phyloP scores from a whole-genome alignment of 2,113 vertebrate genomes.

The Desmodus rotundus region DNA sequence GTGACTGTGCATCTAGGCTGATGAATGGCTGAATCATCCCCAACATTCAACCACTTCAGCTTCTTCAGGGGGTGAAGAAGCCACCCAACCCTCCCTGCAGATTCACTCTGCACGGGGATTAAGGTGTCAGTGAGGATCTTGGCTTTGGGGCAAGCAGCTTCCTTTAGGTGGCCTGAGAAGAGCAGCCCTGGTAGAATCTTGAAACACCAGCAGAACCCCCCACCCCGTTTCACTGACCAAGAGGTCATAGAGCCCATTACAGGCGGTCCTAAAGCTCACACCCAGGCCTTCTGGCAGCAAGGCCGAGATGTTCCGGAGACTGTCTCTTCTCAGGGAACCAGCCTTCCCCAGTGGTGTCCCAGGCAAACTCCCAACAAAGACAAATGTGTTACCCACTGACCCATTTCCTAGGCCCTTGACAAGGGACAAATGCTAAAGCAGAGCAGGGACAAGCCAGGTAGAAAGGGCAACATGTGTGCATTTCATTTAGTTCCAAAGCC shows the following conservation, averaged over 20 bases:
- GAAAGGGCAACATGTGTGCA: too few relatives aligned
- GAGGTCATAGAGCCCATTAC: background rate
- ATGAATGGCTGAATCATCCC: background rate
- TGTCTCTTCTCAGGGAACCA: background rate
- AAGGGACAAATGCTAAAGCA: background rate
- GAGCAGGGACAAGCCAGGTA: background rate
- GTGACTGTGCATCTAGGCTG: background rate
- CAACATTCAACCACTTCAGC: background rate
- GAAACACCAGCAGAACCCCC: background rate
- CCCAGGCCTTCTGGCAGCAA: background rate
- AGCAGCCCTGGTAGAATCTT: background rate
- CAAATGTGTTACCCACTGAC: background rate
- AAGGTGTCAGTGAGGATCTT: background rate
- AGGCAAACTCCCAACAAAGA: background rate
- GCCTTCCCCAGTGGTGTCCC: background rate
- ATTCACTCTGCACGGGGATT: background rate
- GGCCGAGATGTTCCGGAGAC: fast-evolving
- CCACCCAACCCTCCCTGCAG: background rate
- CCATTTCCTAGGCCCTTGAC: background rate
- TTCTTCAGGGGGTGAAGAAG: background rate
- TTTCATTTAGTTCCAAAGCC: background rate
- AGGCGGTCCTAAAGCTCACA: background rate
- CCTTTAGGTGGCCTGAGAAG: background rate
- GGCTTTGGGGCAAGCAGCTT: background rate
- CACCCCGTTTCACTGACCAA: background rate